Conservation (phyloP, 2,888 invertebrate species). For the Rhaphigaster nebulosa region DNA sequence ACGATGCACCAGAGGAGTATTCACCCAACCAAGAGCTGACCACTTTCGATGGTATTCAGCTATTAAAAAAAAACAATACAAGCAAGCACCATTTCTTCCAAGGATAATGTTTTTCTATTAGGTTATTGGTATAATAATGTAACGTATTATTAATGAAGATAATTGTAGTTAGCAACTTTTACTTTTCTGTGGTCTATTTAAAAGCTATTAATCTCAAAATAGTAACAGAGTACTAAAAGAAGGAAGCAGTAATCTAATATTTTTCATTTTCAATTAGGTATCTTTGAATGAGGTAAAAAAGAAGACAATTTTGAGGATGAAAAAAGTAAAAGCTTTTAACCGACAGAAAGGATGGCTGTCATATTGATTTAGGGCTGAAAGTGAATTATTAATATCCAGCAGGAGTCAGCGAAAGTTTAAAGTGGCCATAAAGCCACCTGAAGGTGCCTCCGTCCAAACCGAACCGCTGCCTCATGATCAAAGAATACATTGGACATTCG, state of each 20-base stretch:
- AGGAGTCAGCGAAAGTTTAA: conserved; percentile 10
- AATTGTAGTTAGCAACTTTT: too few species aligned
- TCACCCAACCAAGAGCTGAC: too few species aligned
- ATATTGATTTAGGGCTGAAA: conserved; percentile 25
- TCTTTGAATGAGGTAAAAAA: neutral
- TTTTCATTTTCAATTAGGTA: conserved; percentile 13
- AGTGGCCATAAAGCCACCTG: conserved; percentile 20
- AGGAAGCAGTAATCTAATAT: neutral
- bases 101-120: too few species aligned
- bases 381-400: conserved; percentile 40
- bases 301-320: neutral
- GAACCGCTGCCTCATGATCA: neutral
- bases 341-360: conserved; percentile 29
- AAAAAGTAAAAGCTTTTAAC: conserved; percentile 48
- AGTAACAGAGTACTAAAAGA: neutral
- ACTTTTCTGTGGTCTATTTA: too few species aligned
- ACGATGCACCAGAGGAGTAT: too few species aligned
- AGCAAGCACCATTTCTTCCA: too few species aligned
- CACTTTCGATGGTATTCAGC: too few species aligned
- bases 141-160: too few species aligned
- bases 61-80: too few species aligned
- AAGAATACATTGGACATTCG: neutral
- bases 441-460: neutral
- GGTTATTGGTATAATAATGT: too few species aligned
- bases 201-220: neutral